Conservation (phyloP, 2,113 vertebrate species). For the Erythrocebus patas region DNA sequence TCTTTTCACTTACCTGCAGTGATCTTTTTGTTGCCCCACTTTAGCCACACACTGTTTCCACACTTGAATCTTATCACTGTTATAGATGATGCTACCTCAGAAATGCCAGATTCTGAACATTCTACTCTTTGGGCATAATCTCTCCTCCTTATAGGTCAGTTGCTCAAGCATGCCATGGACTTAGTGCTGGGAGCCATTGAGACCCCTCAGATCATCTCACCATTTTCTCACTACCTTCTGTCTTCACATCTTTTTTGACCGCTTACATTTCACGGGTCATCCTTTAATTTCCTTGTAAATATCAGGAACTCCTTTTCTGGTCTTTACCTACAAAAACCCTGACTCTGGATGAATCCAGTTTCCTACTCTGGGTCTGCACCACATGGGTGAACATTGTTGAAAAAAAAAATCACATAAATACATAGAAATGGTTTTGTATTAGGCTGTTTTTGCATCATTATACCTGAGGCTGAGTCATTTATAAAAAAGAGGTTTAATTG, state of each 20-base stretch:
- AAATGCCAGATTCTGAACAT: neutral
- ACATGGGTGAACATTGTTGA: neutral
- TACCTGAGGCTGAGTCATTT: no score
- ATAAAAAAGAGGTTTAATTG: no score
- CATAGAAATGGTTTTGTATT: neutral
- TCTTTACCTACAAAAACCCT: neutral
- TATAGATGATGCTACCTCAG: neutral
- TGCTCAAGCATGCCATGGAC: neutral
- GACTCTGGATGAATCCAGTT: neutral
- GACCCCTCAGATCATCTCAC: neutral
- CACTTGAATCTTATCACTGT: neutral
- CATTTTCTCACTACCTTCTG: neutral
- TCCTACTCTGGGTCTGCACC: neutral
- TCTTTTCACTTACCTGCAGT: neutral
- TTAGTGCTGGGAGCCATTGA: neutral
- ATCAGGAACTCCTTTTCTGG: neutral
- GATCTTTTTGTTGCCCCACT: neutral
- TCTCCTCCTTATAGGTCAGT: neutral
- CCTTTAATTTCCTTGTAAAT: neutral
- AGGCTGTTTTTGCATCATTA: no score
- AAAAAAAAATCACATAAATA: neutral
- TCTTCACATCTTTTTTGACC: neutral
- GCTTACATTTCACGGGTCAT: neutral
- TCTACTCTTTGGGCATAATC: neutral
- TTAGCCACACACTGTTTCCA: neutral